Evolutionary conservation across 2,797 vertebrate genomes (phyloP).

Genomic region (Gymnoscopelus braueri): DNA sequence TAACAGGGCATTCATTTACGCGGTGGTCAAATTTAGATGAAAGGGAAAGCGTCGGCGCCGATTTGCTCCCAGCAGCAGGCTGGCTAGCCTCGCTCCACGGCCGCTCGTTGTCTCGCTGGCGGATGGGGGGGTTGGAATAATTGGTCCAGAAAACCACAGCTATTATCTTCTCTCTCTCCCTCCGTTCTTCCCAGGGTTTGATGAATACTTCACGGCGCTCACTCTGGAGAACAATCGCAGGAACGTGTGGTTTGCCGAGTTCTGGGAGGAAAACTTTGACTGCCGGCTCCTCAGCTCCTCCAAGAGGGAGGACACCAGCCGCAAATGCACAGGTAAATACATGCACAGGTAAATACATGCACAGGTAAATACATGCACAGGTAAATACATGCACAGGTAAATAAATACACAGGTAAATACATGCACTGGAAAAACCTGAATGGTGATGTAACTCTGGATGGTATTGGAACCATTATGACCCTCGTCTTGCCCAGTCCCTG

Average conservation of each 20-base stretch:
- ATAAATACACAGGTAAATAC: too few relatives aligned
- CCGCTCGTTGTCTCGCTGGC: slow-evolving; percentile 63
- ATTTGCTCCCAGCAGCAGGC: slow-evolving; percentile 50
- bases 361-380: too few relatives aligned
- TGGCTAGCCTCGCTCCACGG: slow-evolving; percentile 25
- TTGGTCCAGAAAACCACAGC: slow-evolving; percentile 62
- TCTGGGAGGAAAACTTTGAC: slow-evolving; percentile 97
- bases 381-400: too few relatives aligned
- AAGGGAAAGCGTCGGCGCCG: slow-evolving; percentile 36
- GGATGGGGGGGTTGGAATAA: slow-evolving; percentile 58
- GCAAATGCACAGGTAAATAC: slow-evolving; percentile 91
- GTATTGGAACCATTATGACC: too few relatives aligned
- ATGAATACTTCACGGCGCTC: slow-evolving; percentile 91
- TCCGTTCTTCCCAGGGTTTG: slow-evolving; percentile 83
- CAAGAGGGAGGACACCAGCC: slow-evolving; percentile 90
- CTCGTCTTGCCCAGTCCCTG: too few relatives aligned
- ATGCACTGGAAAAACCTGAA: too few relatives aligned
- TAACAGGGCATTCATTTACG: neutral
- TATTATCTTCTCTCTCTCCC: slow-evolving; percentile 46
- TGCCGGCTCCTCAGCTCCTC: slow-evolving; percentile 92
- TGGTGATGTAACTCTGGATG: too few relatives aligned
- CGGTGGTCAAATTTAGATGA: slow-evolving; percentile 72
- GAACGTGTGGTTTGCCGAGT: slow-evolving; percentile 96
- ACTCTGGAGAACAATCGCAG: slow-evolving; percentile 94
- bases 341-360: slow-evolving; percentile 11